phyloP scores from a whole-genome alignment of 2,113 vertebrate species.

The Microtus richardsoni region DNA sequence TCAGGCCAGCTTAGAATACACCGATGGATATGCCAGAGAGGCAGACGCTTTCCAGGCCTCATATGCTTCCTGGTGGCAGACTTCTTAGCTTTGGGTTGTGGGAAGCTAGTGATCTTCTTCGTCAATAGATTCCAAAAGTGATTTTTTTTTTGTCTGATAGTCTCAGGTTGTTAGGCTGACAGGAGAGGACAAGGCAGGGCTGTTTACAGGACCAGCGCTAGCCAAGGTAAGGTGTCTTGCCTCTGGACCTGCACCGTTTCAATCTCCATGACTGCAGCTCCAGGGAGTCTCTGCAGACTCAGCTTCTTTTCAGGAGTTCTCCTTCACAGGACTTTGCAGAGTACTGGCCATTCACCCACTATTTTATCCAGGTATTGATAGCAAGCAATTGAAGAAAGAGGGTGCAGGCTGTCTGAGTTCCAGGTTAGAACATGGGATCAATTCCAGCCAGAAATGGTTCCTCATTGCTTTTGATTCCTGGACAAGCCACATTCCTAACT shows the following conservation, averaged over 20 bases:
- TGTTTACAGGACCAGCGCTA: background rate
- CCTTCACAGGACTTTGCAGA: background rate
- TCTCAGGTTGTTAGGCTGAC: background rate
- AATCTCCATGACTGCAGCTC: background rate
- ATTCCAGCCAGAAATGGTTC: background rate
- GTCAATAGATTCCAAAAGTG: background rate
- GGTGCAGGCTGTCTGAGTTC: background rate
- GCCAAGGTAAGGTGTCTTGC: background rate
- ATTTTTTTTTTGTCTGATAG: background rate
- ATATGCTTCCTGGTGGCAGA: background rate
- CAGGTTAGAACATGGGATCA: background rate
- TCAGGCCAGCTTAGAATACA: background rate
- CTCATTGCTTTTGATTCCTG: background rate
- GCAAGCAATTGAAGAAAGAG: background rate
- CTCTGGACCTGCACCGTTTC: background rate
- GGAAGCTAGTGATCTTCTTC: background rate
- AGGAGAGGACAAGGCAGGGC: background rate
- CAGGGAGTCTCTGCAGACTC: background rate
- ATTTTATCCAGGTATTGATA: background rate
- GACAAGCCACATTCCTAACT: background rate
- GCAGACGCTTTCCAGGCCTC: background rate
- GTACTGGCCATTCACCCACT: background rate
- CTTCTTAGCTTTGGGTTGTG: background rate
- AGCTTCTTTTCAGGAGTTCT: background rate
- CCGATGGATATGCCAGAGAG: background rate